Evolutionary conservation across 2,113 vertebrate species (phyloP).

Genomic region (Urocolius indicus): DNA sequence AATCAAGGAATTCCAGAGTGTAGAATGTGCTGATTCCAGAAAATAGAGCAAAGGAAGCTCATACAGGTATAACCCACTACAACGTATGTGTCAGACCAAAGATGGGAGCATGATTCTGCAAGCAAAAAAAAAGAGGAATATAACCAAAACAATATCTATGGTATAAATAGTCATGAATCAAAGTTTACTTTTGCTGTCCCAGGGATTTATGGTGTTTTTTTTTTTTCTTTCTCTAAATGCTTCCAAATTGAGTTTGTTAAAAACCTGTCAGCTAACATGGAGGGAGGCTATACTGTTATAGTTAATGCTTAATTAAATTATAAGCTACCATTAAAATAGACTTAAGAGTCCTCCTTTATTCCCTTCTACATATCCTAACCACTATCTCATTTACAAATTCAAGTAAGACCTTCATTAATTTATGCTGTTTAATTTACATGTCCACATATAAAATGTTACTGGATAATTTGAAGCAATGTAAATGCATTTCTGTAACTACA

Average conservation of each 20-base stretch:
- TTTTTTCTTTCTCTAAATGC: not conserved
- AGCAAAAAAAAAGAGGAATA: not conserved
- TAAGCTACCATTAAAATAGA: not conserved
- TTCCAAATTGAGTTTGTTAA: not conserved
- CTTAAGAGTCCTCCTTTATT: not conserved
- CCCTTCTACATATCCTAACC: not conserved
- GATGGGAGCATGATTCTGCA: not conserved
- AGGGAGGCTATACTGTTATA: not conserved
- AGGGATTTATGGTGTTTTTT: not conserved
- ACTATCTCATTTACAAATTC: not conserved
- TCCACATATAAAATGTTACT: not conserved
- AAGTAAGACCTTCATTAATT: not conserved
- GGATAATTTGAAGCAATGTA: not conserved
- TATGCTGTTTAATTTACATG: not conserved
- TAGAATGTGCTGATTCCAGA: not conserved
- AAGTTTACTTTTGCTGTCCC: not conserved
- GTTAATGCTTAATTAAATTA: not conserved
- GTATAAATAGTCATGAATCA: not conserved
- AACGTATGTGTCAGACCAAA: not conserved
- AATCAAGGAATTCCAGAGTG: not conserved
- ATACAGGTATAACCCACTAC: not conserved
- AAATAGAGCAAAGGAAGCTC: not conserved
- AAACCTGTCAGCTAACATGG: not conserved
- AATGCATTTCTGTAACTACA: not conserved
- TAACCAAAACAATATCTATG: not conserved